A percentile compares a stretch with the other conserved stretches of the same genome.
Evolutionary conservation across 1,140 invertebrate genomes (phyloP).

Genomic region (Diorhabda sublineata): DNA sequence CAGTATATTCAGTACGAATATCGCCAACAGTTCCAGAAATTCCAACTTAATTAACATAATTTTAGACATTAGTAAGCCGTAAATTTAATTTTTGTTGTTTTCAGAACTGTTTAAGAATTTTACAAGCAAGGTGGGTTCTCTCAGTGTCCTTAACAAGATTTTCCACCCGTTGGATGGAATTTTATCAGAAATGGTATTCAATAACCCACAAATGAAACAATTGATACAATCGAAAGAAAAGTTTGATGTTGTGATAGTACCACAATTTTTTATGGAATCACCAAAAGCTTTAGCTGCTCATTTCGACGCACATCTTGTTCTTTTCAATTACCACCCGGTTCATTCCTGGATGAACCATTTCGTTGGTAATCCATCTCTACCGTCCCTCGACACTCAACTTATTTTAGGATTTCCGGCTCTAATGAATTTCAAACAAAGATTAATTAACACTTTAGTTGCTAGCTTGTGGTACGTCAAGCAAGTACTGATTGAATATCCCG

Average conservation of each 20-base stretch:
- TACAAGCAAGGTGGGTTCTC: too few relatives aligned
- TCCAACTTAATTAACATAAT: too few relatives aligned
- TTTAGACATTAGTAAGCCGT: too few relatives aligned
- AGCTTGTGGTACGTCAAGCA: slow-evolving; percentile 38
- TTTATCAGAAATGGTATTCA: slow-evolving; percentile 32
- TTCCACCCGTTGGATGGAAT: slow-evolving; percentile 33
- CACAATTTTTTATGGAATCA: slow-evolving; percentile 67
- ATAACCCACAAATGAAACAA: slow-evolving; percentile 24
- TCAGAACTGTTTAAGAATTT: too few relatives aligned
- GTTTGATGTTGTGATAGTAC: slow-evolving; percentile 63
- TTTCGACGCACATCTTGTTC: slow-evolving; percentile 59
- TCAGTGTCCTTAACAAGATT: neutral
- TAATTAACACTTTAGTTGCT: slow-evolving; percentile 44
- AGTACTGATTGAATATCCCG: slow-evolving; percentile 21
- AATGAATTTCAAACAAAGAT: slow-evolving; percentile 50
- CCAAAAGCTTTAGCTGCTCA: slow-evolving; percentile 59
- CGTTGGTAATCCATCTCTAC: slow-evolving; percentile 47
- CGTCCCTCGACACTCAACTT: slow-evolving; percentile 44
- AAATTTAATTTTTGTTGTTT: too few relatives aligned
- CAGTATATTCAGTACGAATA: too few relatives aligned
- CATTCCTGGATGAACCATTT: slow-evolving; percentile 37
- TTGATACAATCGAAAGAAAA: slow-evolving; percentile 28
- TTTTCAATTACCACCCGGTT: slow-evolving; percentile 43
- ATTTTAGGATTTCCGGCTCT: slow-evolving; percentile 35
- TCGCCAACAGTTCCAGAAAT: too few relatives aligned